Base-by-base conservation (phyloP, 2,888 invertebrate genomes). In the Hipparchia semele region DNA sequence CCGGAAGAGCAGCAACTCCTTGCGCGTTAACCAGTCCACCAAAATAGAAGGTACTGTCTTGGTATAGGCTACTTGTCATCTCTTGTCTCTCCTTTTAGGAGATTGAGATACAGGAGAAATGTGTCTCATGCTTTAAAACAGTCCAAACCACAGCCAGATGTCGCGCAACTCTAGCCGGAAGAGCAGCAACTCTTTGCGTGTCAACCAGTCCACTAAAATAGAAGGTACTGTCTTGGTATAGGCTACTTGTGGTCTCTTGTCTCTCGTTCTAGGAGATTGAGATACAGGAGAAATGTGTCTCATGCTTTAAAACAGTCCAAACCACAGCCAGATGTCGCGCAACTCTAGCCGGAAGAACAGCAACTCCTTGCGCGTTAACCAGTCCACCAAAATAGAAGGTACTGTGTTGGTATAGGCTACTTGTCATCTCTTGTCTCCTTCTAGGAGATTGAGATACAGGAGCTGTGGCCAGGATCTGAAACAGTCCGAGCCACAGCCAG, bases 321-420 rank as follows among this genome's bases (percentile, higher is more conserved):
- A 96, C 75, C 96, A 96, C 85, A 96, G 96, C 84, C 97, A 97
- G 94, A 97, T 98, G 95, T 98, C 98, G 67, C 95, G 98, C 82
- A 98, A 98, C 89, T 98, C 98, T 49, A 98, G 98, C 73, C 95
- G 97, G 88, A 98, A 98, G 92, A 98, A 98, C 87, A 97, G 97
- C 94, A 98, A 98, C 93, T 98, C 98, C 9, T 91, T 97, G 7
- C 94, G 97, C 78, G 96, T 97, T 82, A 98, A 98, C 94, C 98
- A 98, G 92, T 96, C 97, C 84, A 90, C 91, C 7, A 97, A 96
- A 94, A 95, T 96, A 81, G 97, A 97, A 95, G 96, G 97, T 97
- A 90, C 10, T 33, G 1, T 12, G 6, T 39, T 39, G n/a, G n/a
- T n/a, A n/a, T n/a, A n/a, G n/a, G n/a, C n/a, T n/a, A n/a, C n/a